Base-by-base conservation (phyloP, 1,140 invertebrate species). In the Drosophila nebulosa region DNA sequence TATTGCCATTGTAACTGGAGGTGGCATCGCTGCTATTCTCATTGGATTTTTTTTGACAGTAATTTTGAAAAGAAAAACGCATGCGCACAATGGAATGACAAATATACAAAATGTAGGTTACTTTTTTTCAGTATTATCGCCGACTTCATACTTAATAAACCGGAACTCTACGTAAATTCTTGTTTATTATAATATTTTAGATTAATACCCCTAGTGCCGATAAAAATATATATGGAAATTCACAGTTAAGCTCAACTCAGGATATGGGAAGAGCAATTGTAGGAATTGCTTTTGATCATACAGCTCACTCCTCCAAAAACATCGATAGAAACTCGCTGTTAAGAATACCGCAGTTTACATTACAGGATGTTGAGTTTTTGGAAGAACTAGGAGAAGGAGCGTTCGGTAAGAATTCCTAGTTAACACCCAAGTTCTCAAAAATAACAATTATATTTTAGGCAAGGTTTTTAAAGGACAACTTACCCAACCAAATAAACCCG, bases 381-480 rank as follows among this genome's bases (percentile, higher is more conserved):
- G 97, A 99, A 91, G 98, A 99, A 91, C 92, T 99, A 1, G 98
- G 98, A 9, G 98, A 99, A 93, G 98, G 98, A 22, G 97, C 97
- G 52, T 99, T 99, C 93, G 98, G 98, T 93, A 94, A 93, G 52
- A 61, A 14, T 2, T 24, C 10, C 21, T 1, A 30, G n/a, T n/a
- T 3, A 52, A 39, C 14, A 9, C 7, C 0, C 6, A 2, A 10
- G 7, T 30, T 9, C 7, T 30, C 24, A 2, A 30, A 30, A 9
- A 30, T 26, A 30, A 30, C 7, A 9, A 9, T 42, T 55, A 53
- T 58, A 24, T 53, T 21, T 90, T 21, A 95, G 94, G 95, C 7
- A 97, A 98, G 93, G 97, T 98, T 0, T 98, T 97, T 86, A 98
- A 98, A 93, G 98, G 98, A 1, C 97, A 99, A 92, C 92, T 99